Conservation (phyloP, 2,888 invertebrate species). For the Drosophila mercatorum region DNA sequence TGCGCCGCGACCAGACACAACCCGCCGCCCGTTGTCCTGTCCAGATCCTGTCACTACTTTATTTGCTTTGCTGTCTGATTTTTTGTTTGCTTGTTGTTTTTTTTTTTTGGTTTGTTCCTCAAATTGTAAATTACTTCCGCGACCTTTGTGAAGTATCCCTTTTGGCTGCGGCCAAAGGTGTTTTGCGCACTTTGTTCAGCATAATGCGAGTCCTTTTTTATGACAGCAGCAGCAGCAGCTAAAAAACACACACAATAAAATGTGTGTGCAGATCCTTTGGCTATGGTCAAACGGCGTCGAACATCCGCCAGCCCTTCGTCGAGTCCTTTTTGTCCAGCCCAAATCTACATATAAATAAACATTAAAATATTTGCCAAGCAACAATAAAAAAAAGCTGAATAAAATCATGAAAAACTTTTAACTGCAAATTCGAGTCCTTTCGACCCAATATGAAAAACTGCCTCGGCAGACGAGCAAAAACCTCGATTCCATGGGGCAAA, state of each 20-base stretch:
- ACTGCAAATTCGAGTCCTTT: conserved; percentile 18
- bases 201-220: conserved; percentile 59
- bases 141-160: conserved; percentile 68
- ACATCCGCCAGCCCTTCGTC: conserved; percentile 62
- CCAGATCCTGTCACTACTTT: conserved; percentile 30
- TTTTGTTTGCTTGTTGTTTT: conserved; percentile 23
- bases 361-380: conserved; percentile 77
- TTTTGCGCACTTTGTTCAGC: conserved; percentile 48
- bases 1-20: conserved; percentile 64
- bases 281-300: conserved; percentile 66
- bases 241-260: conserved; percentile 22
- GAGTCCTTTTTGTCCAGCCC: conserved; percentile 61
- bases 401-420: conserved; percentile 30
- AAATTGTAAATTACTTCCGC: conserved; percentile 83
- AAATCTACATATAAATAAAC: conserved; percentile 82
- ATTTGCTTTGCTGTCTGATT: conserved; percentile 58
- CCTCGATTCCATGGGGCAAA: not conserved
- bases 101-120: conserved; percentile 17
- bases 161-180: conserved; percentile 58
- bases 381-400: conserved; percentile 26
- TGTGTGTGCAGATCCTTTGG: conserved; percentile 40
- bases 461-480: not conserved
- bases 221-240: conserved; percentile 43
- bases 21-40: conserved; percentile 29
- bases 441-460: conserved; percentile 22